A percentile compares a stretch with the other conserved stretches of the same genome.
phyloP scores from a whole-genome alignment of 1,140 invertebrate species.

The Penaeus japonicus region DNA sequence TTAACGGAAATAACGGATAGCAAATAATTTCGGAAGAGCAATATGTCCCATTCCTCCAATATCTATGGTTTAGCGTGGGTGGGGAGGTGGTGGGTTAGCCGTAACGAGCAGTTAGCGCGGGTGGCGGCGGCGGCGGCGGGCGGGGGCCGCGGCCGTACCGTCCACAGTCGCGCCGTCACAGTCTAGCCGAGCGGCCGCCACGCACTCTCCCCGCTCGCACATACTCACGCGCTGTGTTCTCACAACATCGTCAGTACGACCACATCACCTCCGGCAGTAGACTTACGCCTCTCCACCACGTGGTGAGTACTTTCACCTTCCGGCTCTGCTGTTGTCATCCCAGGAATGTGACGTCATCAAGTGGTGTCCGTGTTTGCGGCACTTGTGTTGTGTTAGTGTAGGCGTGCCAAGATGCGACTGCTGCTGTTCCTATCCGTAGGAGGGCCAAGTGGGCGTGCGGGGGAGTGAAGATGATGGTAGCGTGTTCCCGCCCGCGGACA shows the following conservation, averaged over 20 bases:
- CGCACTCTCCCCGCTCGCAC: background rate
- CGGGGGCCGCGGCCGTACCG: conserved; percentile 10
- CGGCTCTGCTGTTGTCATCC: background rate
- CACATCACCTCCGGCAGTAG: background rate
- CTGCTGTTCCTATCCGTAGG: no score
- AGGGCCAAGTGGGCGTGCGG: background rate
- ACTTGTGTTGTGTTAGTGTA: background rate
- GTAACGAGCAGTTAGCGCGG: conserved; percentile 41
- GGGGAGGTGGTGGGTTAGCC: conserved; percentile 13
- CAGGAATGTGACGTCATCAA: no score
- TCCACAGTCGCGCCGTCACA: conserved; percentile 33
- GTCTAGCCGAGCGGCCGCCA: conserved; percentile 21
- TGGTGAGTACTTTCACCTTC: conserved; percentile 13
- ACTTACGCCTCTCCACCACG: background rate
- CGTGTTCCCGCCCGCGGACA: background rate
- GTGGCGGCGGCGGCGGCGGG: conserved; percentile 28
- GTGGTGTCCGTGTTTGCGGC: no score
- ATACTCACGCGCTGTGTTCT: conserved; percentile 12
- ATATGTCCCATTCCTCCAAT: no score
- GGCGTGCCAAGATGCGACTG: background rate
- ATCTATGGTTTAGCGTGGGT: background rate
- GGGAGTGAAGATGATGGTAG: background rate
- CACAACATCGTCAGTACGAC: background rate
- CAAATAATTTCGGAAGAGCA: no score
- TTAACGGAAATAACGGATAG: no score